Evolutionary conservation across 2,888 invertebrate species (phyloP).

Genomic region (Priocnemis perturbator): DNA sequence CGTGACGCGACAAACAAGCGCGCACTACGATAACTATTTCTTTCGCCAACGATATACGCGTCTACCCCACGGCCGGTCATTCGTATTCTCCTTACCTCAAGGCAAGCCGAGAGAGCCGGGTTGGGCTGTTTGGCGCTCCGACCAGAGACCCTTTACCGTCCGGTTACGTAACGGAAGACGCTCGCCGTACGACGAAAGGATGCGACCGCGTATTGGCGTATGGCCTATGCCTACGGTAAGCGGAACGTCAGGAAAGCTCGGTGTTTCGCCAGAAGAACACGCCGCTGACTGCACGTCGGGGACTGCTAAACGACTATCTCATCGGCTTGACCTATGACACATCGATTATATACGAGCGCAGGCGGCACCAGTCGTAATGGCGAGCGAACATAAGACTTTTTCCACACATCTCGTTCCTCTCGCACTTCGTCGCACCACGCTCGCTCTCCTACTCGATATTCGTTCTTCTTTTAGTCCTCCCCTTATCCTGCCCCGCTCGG

Average conservation of each 20-base stretch:
- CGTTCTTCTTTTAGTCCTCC: not conserved
- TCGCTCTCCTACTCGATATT: not conserved
- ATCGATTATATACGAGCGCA: conserved; percentile 59
- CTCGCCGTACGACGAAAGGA: not conserved
- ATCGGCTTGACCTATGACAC: conserved; percentile 72
- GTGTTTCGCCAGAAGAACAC: conserved; percentile 62
- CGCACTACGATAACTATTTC: not conserved
- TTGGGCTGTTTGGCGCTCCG: not conserved
- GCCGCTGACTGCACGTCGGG: conserved; percentile 65
- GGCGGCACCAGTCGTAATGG: conserved; percentile 37
- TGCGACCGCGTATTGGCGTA: not conserved
- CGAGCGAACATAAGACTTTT: conserved; percentile 31
- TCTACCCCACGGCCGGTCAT: not conserved
- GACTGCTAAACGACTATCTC: conserved; percentile 65
- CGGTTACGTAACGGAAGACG: conserved; percentile 26
- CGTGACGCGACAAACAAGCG: too few relatives aligned
- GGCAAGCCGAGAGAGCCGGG: not conserved
- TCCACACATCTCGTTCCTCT: not conserved
- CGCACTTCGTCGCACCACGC: not conserved
- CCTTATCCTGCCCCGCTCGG: not conserved
- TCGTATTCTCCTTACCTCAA: conserved; percentile 36
- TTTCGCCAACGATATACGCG: conserved; percentile 8
- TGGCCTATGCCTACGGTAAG: conserved; percentile 2
- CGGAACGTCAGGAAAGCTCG: conserved; percentile 34
- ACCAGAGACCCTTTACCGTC: not conserved